Conservation (phyloP, 2,113 vertebrate genomes). For the Rafetus swinhoei region DNA sequence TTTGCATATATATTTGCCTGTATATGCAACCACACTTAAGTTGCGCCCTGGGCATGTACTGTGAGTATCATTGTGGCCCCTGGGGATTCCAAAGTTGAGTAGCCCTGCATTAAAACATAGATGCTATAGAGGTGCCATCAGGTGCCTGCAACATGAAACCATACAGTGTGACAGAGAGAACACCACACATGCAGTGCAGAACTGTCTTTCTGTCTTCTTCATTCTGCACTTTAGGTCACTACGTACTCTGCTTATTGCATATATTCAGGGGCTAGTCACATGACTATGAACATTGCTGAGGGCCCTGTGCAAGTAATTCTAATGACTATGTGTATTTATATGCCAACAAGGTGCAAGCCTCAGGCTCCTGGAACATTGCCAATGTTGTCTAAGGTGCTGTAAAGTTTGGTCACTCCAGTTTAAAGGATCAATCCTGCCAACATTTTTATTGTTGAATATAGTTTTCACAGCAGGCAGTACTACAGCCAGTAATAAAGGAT, state of each 20-base stretch:
- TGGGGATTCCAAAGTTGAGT: too few relatives aligned
- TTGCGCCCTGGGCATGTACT: too few relatives aligned
- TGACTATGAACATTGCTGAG: neutral
- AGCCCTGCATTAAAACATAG: too few relatives aligned
- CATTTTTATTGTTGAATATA: neutral
- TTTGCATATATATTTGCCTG: too few relatives aligned
- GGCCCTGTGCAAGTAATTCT: neutral
- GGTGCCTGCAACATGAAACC: neutral
- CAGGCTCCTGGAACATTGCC: neutral
- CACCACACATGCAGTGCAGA: neutral
- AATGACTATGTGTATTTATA: constrained; percentile 8
- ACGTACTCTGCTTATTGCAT: neutral
- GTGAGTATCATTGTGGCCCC: too few relatives aligned
- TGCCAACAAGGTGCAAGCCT: neutral
- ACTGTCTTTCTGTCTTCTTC: neutral
- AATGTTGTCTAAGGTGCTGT: neutral
- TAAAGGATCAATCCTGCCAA: neutral
- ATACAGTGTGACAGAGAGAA: neutral
- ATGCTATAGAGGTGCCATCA: neutral
- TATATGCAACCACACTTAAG: too few relatives aligned
- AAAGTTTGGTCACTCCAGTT: neutral
- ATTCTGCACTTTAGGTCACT: neutral
- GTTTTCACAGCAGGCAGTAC: neutral
- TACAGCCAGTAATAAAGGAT: neutral
- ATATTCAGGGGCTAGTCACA: neutral